Evolutionary conservation across 2,888 invertebrate species (phyloP).

Genomic region (Parapristionchus giblindavisi): DNA sequence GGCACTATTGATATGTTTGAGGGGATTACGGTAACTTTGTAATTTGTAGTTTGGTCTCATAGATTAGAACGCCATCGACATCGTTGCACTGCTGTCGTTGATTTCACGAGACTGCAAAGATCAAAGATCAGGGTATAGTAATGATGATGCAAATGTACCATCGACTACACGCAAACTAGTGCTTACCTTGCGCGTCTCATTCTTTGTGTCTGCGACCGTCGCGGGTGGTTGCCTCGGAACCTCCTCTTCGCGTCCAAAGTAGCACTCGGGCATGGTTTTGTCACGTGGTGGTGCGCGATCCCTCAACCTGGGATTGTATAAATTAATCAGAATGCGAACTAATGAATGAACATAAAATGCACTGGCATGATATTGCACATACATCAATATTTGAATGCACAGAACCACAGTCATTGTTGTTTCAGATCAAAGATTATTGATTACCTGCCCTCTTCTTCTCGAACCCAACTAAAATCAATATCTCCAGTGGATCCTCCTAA

Average conservation of each 20-base stretch:
- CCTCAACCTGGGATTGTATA: conserved; percentile 6
- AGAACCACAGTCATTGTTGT: too few species aligned
- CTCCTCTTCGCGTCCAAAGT: conserved; percentile 31
- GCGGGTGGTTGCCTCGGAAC: too few species aligned
- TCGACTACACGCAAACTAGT: too few species aligned
- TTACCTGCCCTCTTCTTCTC: conserved; percentile 39
- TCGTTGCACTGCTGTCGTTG: conserved; percentile 29
- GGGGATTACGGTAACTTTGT: too few species aligned
- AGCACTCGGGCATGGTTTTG: conserved; percentile 37
- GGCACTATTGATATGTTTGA: too few species aligned
- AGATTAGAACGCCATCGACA: conserved; percentile 39
- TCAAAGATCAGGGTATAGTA: not conserved
- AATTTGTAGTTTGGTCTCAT: too few species aligned
- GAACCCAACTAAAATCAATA: conserved; percentile 37
- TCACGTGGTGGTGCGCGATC: not conserved
- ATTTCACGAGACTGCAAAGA: conserved; percentile 20
- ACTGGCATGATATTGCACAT: too few species aligned
- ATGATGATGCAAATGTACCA: too few species aligned
- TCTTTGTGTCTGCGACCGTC: not conserved
- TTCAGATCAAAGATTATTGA: conserved; percentile 13
- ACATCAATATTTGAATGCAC: too few species aligned
- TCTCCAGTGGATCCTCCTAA: conserved; percentile 35
- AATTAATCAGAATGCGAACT: not conserved
- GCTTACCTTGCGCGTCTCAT: conserved; percentile 18
- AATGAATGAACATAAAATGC: not conserved